Evolutionary conservation across 2,797 vertebrate genomes (phyloP).

Genomic region (Corythornis leucogaster): DNA sequence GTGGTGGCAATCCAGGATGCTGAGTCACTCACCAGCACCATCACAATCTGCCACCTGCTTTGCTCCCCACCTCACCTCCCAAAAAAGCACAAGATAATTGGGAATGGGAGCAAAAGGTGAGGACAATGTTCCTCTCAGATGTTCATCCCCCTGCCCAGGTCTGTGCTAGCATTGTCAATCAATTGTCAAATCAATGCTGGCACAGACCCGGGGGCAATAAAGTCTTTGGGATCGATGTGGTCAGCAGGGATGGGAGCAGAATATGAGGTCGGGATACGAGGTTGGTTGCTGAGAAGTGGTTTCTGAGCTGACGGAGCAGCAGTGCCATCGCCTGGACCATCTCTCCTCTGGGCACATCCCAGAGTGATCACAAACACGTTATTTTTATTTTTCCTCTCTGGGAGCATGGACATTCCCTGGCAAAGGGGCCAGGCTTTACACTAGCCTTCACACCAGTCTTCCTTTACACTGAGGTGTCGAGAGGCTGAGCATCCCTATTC

Average conservation of each 20-base stretch:
- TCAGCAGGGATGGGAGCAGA: fast-evolving
- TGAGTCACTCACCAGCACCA: not conserved
- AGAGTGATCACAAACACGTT: not conserved
- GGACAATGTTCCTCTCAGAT: not conserved
- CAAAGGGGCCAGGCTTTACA: not conserved
- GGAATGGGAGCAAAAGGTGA: not conserved
- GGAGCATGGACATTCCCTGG: fast-evolving
- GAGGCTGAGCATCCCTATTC: not conserved
- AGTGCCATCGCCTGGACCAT: not conserved
- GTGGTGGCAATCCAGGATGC: not conserved
- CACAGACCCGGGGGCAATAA: not conserved
- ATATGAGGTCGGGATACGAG: not conserved
- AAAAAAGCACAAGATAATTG: not conserved
- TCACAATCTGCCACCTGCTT: not conserved
- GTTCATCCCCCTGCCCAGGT: too few relatives aligned
- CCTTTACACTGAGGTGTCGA: fast-evolving
- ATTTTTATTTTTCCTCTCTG: not conserved
- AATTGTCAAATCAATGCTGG: not conserved
- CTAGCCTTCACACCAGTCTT: fast-evolving
- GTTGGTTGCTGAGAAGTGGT: not conserved
- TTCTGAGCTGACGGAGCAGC: not conserved
- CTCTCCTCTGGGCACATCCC: not conserved
- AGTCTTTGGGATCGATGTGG: fast-evolving
- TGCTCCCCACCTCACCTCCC: not conserved
- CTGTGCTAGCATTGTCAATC: too few relatives aligned